Evolutionary conservation across 2,113 vertebrate genomes (phyloP).

Genomic region (Siniperca chuatsi): DNA sequence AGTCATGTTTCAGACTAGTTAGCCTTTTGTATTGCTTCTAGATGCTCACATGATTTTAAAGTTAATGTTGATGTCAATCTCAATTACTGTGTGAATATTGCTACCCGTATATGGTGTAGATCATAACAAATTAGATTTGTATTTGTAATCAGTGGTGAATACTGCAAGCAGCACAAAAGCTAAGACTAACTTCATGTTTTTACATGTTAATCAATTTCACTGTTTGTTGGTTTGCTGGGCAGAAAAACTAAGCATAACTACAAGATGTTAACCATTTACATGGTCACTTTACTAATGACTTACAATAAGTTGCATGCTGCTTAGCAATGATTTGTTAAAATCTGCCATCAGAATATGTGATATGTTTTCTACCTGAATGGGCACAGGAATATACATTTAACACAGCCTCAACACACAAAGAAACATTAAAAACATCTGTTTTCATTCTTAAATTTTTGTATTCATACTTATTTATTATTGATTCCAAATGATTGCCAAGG

Average conservation of each 20-base stretch:
- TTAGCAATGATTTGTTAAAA: not conserved
- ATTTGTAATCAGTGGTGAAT: not conserved
- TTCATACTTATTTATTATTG: not conserved
- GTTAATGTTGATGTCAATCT: not conserved
- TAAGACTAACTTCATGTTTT: not conserved
- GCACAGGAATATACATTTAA: not conserved
- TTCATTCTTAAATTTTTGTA: not conserved
- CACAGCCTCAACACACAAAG: not conserved
- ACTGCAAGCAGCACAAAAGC: not conserved
- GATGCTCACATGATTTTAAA: not conserved
- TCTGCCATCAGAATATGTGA: not conserved
- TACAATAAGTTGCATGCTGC: not conserved
- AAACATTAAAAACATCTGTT: not conserved
- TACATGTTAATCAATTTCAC: not conserved
- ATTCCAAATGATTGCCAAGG: conserved; percentile 1
- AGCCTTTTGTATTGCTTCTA: not conserved
- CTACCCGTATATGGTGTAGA: not conserved
- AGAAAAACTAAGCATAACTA: not conserved
- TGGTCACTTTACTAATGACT: not conserved
- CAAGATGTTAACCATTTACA: not conserved
- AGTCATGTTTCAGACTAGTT: not conserved
- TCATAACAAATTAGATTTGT: not conserved
- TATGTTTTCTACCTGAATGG: not conserved
- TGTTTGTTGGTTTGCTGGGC: not conserved
- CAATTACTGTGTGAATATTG: not conserved